Evolutionary conservation across 2,797 vertebrate genomes (phyloP).

Genomic region (Malurus splendens): DNA sequence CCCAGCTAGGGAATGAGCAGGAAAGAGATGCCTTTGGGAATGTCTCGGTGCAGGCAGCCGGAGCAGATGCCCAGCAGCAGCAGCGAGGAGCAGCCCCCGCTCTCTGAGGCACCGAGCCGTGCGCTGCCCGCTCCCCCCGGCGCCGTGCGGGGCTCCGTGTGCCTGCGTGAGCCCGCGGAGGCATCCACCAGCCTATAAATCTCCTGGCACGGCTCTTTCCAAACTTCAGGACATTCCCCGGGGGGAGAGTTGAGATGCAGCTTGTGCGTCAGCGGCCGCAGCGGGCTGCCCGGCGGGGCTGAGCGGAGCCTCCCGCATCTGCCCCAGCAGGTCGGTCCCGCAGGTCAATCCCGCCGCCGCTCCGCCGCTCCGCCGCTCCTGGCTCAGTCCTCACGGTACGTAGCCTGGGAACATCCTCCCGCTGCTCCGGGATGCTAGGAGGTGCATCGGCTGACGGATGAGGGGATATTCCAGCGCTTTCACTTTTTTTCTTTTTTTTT

Average conservation of each 20-base stretch:
- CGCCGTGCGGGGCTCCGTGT: neutral
- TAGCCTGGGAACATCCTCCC: neutral
- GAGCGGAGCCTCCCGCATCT: conserved; percentile 57
- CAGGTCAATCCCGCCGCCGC: conserved; percentile 48
- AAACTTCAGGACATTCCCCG: conserved; percentile 54
- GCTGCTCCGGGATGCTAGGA: conserved; percentile 5
- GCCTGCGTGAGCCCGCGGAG: neutral
- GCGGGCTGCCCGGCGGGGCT: conserved; percentile 50
- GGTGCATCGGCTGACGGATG: neutral
- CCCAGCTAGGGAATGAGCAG: neutral
- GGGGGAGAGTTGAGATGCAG: conserved; percentile 66
- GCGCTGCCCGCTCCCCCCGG: neutral
- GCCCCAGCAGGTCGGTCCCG: conserved; percentile 66
- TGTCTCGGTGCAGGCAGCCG: accelerated
- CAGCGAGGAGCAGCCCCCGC: neutral
- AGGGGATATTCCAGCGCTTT: neutral
- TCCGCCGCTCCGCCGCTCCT: conserved; percentile 36
- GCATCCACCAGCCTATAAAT: conserved; percentile 49
- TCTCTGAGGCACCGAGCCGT: neutral
- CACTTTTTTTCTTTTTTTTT: neutral
- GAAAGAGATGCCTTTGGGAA: neutral
- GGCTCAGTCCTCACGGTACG: conserved; percentile 73
- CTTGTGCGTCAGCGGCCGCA: conserved; percentile 59
- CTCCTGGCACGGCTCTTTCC: conserved; percentile 52
- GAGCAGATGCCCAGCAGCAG: neutral